phyloP scores from a whole-genome alignment of 2,888 invertebrate genomes.

The Taphrorychus bicolor region DNA sequence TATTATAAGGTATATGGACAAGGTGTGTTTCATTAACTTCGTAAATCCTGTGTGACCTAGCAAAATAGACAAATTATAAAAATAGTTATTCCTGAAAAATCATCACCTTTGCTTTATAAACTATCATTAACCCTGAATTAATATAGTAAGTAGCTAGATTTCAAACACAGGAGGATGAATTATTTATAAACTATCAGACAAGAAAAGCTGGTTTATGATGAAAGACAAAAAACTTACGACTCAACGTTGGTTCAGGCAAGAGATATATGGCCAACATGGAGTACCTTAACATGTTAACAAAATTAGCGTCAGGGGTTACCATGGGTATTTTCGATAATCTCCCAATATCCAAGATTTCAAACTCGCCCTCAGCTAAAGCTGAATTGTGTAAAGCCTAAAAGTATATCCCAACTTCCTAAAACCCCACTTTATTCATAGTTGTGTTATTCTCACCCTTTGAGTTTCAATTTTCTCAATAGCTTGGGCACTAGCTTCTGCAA shows the following conservation, averaged over 20 bases:
- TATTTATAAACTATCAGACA: not conserved
- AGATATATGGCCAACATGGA: constrained; percentile 77
- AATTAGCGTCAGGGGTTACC: constrained; percentile 72
- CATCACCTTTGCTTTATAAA: too few species aligned
- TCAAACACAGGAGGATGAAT: too few species aligned
- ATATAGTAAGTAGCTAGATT: too few species aligned
- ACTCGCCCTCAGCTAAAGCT: constrained; percentile 61
- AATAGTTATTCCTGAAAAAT: too few species aligned
- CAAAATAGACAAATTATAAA: too few species aligned
- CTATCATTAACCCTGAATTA: not conserved
- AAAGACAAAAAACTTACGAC: constrained; percentile 64
- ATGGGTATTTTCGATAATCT: constrained; percentile 63
- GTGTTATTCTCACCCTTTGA: constrained; percentile 54
- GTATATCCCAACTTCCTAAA: too few species aligned
- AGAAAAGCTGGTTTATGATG: not conserved
- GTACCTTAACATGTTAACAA: constrained; percentile 79
- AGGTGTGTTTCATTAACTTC: too few species aligned
- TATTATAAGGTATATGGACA: too few species aligned
- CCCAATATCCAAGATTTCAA: constrained; percentile 60
- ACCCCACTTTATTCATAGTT: too few species aligned
- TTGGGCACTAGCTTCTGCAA: constrained; percentile 64
- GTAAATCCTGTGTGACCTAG: too few species aligned
- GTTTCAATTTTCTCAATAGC: constrained; percentile 65
- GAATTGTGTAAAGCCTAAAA: constrained; percentile 62
- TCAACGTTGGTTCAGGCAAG: constrained; percentile 76